Conservation (phyloP, 2,797 vertebrate genomes). For the Avahi laniger region DNA sequence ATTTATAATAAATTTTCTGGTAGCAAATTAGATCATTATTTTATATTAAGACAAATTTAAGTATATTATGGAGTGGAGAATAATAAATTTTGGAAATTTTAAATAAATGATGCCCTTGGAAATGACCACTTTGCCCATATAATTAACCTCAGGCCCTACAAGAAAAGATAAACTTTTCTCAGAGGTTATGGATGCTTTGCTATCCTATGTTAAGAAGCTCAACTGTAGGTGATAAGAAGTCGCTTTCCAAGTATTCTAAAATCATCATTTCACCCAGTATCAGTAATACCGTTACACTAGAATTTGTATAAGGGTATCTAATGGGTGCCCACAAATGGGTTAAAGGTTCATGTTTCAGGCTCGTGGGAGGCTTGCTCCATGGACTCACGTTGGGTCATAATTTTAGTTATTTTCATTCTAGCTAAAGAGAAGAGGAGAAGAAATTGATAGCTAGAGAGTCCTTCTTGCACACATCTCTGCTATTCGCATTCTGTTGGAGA, state of each 20-base stretch:
- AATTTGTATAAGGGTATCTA: background rate
- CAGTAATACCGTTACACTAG: background rate
- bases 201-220: background rate
- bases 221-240: background rate
- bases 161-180: background rate
- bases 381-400: background rate
- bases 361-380: background rate
- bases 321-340: background rate
- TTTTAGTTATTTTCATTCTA: background rate
- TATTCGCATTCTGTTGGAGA: background rate
- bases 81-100: background rate
- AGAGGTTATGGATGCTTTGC: background rate
- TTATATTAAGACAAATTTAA: background rate
- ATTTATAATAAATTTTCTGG: background rate
- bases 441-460: background rate
- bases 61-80: background rate
- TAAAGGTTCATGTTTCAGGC: background rate
- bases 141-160: background rate
- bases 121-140: background rate
- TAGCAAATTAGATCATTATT: background rate
- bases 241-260: background rate
- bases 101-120: background rate
- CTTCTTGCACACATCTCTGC: background rate
- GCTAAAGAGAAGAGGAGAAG: background rate
- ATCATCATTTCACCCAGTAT: background rate